phyloP scores from a whole-genome alignment of 2,797 vertebrate genomes.

The Acanthiza pusilla region DNA sequence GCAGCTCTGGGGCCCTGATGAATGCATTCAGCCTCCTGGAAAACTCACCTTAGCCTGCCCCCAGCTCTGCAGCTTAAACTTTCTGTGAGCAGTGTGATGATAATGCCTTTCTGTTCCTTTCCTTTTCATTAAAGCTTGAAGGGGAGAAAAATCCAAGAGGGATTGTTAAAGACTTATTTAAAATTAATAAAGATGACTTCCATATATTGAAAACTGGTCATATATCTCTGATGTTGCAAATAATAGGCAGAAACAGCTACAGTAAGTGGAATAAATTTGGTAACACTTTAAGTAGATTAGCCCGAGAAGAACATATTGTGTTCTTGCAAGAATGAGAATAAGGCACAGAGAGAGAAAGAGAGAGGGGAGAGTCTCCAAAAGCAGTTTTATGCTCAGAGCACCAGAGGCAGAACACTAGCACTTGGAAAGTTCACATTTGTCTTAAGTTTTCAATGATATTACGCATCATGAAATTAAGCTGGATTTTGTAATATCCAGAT shows the following conservation, averaged over 20 bases:
- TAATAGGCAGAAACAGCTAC: not conserved
- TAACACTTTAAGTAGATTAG: constrained; percentile 40
- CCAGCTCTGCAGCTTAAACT: not conserved
- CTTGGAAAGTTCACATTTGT: constrained; percentile 8
- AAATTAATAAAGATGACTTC: constrained; percentile 7
- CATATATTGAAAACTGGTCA: not conserved
- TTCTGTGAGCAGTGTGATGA: not conserved
- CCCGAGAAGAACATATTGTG: constrained; percentile 3
- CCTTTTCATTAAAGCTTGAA: not conserved
- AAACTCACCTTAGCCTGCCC: not conserved
- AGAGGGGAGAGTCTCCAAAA: not conserved
- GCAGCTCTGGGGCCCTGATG: not conserved
- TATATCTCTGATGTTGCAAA: not conserved
- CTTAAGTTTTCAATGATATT: constrained; percentile 1
- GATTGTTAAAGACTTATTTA: not conserved
- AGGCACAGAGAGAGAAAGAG: not conserved
- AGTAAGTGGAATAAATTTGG: not conserved
- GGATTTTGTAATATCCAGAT: constrained; percentile 41
- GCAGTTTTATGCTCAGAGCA: not conserved
- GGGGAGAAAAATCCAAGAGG: not conserved
- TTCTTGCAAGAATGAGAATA: not conserved
- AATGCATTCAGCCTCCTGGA: not conserved
- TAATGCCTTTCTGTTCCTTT: not conserved
- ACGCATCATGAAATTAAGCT: constrained; percentile 27
- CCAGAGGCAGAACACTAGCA: not conserved